phyloP scores from a whole-genome alignment of 35 echinoderm and acorn worm genomes.

The Amphiura filiformis region DNA sequence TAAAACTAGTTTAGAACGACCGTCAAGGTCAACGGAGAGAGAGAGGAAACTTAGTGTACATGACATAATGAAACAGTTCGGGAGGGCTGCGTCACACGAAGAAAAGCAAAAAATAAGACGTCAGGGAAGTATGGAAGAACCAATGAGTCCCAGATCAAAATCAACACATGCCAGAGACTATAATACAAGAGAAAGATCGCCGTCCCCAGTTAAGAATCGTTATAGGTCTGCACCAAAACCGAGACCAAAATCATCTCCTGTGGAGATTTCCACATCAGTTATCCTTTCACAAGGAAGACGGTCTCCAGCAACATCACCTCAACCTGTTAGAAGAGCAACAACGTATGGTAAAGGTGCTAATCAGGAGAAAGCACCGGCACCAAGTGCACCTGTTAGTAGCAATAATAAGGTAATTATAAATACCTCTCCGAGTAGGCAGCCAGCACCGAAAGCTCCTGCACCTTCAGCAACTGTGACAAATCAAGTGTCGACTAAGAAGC shows the following conservation, averaged over 20 bases:
- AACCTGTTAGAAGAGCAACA: neutral
- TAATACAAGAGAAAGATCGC: neutral
- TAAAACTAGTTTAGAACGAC: neutral
- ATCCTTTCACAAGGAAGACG: neutral
- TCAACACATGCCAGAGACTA: neutral
- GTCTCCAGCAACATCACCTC: constrained; percentile 1
- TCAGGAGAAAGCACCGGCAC: neutral
- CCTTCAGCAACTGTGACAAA: neutral
- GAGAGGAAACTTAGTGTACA: constrained; percentile 17
- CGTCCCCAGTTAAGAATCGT: neutral
- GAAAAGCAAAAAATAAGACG: neutral
- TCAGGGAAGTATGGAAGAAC: neutral
- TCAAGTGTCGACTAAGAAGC: neutral
- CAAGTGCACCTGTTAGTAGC: neutral
- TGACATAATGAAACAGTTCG: constrained; percentile 19
- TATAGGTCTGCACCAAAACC: neutral
- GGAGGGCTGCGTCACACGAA: constrained; percentile 12
- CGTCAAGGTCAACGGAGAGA: neutral
- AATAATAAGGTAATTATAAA: neutral
- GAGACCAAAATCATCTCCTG: constrained; percentile 4
- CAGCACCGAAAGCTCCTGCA: constrained; percentile 24
- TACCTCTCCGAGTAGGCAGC: neutral
- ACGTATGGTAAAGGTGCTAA: neutral
- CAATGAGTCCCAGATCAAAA: neutral
- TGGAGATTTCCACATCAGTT: neutral